phyloP scores from a whole-genome alignment of 2,113 vertebrate genomes.

The Glaucomys volans region DNA sequence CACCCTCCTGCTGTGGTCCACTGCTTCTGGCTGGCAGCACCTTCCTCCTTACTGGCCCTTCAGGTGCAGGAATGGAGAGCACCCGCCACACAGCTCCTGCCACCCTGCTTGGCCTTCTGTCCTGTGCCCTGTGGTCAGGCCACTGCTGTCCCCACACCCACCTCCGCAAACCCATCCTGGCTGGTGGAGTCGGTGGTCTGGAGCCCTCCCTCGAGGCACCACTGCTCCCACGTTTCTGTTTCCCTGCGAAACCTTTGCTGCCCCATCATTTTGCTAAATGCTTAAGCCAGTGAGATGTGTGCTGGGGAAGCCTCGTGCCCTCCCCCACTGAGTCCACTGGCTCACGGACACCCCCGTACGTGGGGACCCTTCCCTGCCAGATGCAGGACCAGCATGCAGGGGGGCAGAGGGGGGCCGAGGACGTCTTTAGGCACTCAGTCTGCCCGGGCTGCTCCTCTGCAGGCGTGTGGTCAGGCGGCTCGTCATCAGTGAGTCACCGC shows the following conservation, averaged over 20 bases:
- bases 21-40: not conserved
- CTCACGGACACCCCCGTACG: not conserved
- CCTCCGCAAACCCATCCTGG: accelerated
- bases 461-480: accelerated
- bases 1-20: not conserved
- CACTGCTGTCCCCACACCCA: not conserved
- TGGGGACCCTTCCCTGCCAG: accelerated
- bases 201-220: too few relatives aligned
- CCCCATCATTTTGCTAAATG: not conserved
- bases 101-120: accelerated
- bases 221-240: not conserved
- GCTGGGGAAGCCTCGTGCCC: not conserved
- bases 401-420: not conserved
- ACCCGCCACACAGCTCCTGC: accelerated
- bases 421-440: not conserved
- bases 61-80: not conserved
- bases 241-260: too few relatives aligned
- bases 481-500: too few relatives aligned
- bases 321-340: accelerated
- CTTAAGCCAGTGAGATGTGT: not conserved
- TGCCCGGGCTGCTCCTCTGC: not conserved
- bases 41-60: too few relatives aligned
- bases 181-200: too few relatives aligned
- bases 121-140: accelerated
- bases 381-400: accelerated